Evolutionary conservation across 2,113 vertebrate genomes (phyloP).

Genomic region (Phrynosoma blainvillii): DNA sequence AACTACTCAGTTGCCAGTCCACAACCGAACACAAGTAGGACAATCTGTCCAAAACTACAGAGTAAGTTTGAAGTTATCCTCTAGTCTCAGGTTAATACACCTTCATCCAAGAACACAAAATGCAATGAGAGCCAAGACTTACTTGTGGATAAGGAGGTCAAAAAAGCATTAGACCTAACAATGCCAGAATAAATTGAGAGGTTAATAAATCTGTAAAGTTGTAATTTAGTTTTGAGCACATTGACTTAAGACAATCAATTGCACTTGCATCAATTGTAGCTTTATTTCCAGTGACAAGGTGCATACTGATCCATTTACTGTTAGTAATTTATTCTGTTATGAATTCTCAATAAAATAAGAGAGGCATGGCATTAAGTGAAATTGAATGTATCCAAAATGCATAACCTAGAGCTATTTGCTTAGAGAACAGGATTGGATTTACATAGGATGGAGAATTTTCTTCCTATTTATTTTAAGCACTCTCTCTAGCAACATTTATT

Average conservation of each 20-base stretch:
- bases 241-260: not conserved
- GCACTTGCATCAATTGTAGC: not conserved
- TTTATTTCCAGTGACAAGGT: conserved; percentile 14
- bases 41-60: not conserved
- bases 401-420: not conserved
- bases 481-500: not conserved
- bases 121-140: not conserved
- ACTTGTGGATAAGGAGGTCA: not conserved
- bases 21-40: not conserved
- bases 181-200: not conserved
- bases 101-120: not conserved
- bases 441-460: not conserved
- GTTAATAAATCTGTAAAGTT: not conserved
- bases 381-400: conserved; percentile 9
- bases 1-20: not conserved
- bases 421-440: conserved; percentile 5
- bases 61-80: not conserved
- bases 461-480: conserved; percentile 21
- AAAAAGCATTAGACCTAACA: not conserved
- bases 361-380: not conserved
- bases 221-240: not conserved
- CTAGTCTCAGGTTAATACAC: not conserved
- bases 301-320: not conserved
- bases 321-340: not conserved
- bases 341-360: not conserved